Percentiles rank a stretch among this genome's conserved stretches.
These are phyloP conservation scores for Asarcornis scutulata DNA, from an alignment of 2,113 vertebrate species.

Conservation along the genomic window DNA sequence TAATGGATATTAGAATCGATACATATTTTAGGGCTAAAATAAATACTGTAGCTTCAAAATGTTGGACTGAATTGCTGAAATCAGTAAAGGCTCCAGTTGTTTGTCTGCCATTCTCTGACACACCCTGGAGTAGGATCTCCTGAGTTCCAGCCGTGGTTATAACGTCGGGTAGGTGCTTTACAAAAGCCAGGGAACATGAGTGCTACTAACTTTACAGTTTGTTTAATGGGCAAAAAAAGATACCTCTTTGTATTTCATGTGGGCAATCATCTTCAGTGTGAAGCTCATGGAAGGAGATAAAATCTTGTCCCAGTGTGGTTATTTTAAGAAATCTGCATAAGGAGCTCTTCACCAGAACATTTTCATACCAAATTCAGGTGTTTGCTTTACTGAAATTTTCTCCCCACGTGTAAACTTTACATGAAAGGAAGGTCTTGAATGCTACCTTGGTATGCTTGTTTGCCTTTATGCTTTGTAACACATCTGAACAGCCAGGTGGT, in stretches of 20 bases:
- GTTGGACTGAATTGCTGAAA: not conserved
- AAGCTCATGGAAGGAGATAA: not conserved
- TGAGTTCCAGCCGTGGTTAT: not conserved
- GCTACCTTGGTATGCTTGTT: not conserved
- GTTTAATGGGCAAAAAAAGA: not conserved
- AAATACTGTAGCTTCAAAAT: not conserved
- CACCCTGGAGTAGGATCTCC: not conserved
- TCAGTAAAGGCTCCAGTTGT: not conserved
- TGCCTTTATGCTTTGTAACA: not conserved
- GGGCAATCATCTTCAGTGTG: not conserved
- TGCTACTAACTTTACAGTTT: not conserved
- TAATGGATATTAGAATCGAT: accelerated
- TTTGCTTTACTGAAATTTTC: not conserved
- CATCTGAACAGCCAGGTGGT: not conserved
- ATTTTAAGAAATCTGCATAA: not conserved
- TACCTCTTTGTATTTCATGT: not conserved
- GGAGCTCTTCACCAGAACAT: not conserved
- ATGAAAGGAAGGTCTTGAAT: not conserved
- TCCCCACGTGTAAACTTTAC: not conserved
- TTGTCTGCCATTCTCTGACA: not conserved
- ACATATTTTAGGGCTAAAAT: not conserved
- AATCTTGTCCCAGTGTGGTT: not conserved
- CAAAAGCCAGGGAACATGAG: not conserved
- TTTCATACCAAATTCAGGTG: not conserved
- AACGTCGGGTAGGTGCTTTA: not conserved